Base-by-base conservation (phyloP, 2,888 invertebrate species). In the Diadegma fenestrale region DNA sequence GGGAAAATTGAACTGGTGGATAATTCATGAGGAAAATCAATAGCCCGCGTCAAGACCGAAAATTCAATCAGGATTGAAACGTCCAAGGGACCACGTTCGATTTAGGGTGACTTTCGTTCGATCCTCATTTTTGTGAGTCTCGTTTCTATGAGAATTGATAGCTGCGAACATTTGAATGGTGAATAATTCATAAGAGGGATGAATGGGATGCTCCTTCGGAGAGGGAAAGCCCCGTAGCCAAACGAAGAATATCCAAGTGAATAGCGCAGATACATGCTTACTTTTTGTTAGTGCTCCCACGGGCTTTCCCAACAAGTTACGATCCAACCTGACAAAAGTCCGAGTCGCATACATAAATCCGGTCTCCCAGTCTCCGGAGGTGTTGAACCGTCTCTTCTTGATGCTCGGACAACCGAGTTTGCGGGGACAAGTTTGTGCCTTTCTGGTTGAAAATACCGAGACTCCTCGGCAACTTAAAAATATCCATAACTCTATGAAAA, bases 301-400 rank as follows among this genome's bases (percentile, higher is more conserved):
- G 73, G 61, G 84, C 17, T 30, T 43, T 69, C n/a, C 43, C n/a
- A 14, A 33, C 19, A 61, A 64, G 72, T 66, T 81, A 73, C 77
- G 14, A 68, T 68, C 78, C 68, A 30, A 84, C 73, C 81, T 78
- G 77, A 84, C 84, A 84, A 84, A 84, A 84, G 81, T 81, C 81
- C 73, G 77, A 78, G 68, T 84, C 81, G 66, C 77, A 84, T 84
- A 73, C 73, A 84, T 81, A 81, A 84, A 84, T 73, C 68, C 61
- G 33, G 43, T 72, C 63, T 43, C 80, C 58, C 54, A 77, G 76
- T 80, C 80, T 43, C 71, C 73, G 73, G 41, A 61, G 72, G 84
- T 80, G 84, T 81, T 73, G 81, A 77, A 84, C 66, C 69, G 45
- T 68, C 7, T 58, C 14, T 63, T 26, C 80, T 54, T 45, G 33